Conservation (phyloP, 2,888 invertebrate species). For the Cyrtodaria siliqua region DNA sequence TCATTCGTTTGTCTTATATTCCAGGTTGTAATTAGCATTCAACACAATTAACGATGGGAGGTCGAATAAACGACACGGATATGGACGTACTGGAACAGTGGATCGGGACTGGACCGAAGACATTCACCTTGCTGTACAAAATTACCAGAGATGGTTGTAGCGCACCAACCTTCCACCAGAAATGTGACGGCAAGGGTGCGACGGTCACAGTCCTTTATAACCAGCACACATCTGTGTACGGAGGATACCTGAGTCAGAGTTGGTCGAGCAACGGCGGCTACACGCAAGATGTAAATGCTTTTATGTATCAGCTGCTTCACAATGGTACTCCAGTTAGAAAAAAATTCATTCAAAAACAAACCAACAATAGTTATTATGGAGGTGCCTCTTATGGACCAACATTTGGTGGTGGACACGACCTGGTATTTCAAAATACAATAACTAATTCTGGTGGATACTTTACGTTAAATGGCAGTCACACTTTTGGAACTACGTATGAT, state of each 20-base stretch:
- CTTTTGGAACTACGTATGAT: too few species aligned
- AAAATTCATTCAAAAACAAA: too few species aligned
- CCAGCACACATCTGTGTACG: conserved; percentile 61
- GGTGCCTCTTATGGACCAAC: conserved; percentile 26
- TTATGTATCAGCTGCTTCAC: too few species aligned
- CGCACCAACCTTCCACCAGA: conserved; percentile 58
- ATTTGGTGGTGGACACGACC: conserved; percentile 33
- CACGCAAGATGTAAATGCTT: too few species aligned
- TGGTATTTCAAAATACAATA: too few species aligned
- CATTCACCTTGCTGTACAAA: conserved; percentile 60
- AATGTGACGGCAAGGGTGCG: conserved; percentile 67
- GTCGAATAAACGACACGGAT: conserved; percentile 27
- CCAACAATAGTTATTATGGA: neutral
- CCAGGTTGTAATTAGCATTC: too few species aligned
- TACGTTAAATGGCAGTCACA: too few species aligned
- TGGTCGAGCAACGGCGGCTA: conserved; percentile 31
- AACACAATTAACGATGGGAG: conserved; percentile 20
- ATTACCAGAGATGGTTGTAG: conserved; percentile 61
- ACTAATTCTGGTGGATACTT: too few species aligned
- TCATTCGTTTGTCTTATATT: too few species aligned
- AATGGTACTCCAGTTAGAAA: too few species aligned
- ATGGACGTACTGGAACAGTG: conserved; percentile 58
- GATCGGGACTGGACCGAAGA: conserved; percentile 57
- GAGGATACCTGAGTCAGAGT: conserved; percentile 53
- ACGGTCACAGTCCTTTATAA: conserved; percentile 68